phyloP scores from a whole-genome alignment of 2,888 invertebrate genomes.

The Trichogramma dendrolimi region DNA sequence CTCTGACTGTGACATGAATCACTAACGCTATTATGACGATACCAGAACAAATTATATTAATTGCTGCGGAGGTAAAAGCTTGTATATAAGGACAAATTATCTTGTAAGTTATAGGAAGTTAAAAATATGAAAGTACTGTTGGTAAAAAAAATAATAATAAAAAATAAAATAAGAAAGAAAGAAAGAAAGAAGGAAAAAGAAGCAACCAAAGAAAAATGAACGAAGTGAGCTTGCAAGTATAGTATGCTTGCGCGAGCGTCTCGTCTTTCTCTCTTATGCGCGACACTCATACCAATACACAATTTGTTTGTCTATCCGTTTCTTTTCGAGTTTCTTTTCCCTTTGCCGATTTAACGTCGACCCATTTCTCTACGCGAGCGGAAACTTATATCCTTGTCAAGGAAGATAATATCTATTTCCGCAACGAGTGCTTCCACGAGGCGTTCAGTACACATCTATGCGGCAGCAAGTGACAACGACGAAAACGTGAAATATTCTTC shows the following conservation, averaged over 20 bases:
- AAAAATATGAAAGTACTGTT: too few relatives aligned
- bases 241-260: neutral
- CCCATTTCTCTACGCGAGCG: slow-evolving; percentile 33
- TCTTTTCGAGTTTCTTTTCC: slow-evolving; percentile 16
- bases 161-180: neutral
- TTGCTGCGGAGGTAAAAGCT: too few relatives aligned
- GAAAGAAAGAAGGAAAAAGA: neutral
- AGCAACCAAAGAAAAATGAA: neutral
- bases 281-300: neutral
- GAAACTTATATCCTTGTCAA: slow-evolving; percentile 37
- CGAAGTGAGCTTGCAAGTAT: neutral
- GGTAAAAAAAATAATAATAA: neutral
- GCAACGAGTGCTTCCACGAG: slow-evolving; percentile 9
- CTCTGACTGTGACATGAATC: too few relatives aligned
- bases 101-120: too few relatives aligned
- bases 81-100: too few relatives aligned
- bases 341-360: slow-evolving; percentile 29
- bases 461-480: slow-evolving; percentile 6
- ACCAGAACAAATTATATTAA: too few relatives aligned
- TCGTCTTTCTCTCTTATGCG: neutral
- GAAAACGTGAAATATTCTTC: neutral
- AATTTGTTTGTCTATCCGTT: slow-evolving; percentile 28
- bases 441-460: neutral
- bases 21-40: too few relatives aligned
- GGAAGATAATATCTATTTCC: slow-evolving; percentile 35